Percentiles rank a stretch among this genome's conserved stretches.
These are phyloP conservation scores for Microchirus variegatus DNA, from an alignment of 2,797 vertebrate species.

Conservation along the genomic window DNA sequence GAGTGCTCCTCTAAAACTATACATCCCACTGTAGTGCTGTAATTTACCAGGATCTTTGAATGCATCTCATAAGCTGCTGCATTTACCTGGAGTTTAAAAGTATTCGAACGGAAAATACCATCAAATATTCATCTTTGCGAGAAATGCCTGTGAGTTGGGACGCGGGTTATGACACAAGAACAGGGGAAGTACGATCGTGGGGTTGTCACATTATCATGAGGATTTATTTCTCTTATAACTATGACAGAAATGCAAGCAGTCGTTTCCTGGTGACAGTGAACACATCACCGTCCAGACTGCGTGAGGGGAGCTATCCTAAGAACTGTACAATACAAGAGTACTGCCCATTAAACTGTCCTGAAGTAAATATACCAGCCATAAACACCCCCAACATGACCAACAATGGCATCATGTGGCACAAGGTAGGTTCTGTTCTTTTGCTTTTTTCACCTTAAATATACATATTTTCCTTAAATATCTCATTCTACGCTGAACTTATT, in stretches of 20 bases:
- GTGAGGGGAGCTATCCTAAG: rapidly evolving
- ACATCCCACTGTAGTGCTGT: too few species aligned
- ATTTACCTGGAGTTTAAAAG: too few species aligned
- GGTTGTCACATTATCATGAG: too few species aligned
- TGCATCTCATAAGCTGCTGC: too few species aligned
- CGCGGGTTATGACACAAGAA: too few species aligned
- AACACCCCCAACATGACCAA: constrained; percentile 3
- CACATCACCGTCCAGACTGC: constrained; percentile 10
- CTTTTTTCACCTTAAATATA: neutral
- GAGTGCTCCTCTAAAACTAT: too few species aligned
- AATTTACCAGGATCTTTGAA: too few species aligned
- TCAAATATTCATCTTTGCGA: too few species aligned
- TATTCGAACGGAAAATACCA: too few species aligned
- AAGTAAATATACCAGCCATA: neutral
- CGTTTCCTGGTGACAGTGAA: constrained; percentile 41
- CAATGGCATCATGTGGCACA: constrained; percentile 38
- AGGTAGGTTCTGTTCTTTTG: constrained; percentile 44
- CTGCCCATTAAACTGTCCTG: constrained; percentile 37
- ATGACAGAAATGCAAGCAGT: constrained; percentile 31
- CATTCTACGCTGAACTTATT: neutral
- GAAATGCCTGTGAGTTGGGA: too few species aligned
- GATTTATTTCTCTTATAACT: neutral
- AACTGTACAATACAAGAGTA: constrained; percentile 8
- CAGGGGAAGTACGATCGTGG: too few species aligned
- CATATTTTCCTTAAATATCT: neutral